Conservation (phyloP, 2,113 vertebrate genomes). For the Caranx melampygus region DNA sequence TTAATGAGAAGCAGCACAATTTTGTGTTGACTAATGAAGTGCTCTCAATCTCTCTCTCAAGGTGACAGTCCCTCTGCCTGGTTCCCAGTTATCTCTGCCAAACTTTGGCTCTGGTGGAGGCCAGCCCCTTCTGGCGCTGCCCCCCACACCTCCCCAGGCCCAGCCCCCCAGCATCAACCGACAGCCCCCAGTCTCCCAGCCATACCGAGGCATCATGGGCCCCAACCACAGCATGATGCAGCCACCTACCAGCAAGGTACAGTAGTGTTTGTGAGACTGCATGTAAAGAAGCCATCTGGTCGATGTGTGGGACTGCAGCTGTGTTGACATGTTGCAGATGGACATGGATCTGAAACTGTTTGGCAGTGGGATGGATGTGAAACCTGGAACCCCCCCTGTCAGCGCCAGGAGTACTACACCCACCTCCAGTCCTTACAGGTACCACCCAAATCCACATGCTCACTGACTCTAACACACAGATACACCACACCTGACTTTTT, state of each 20-base stretch:
- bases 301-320: conserved; percentile 1
- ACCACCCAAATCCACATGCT: conserved; percentile 33
- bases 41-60: conserved; percentile 52
- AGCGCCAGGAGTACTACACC: conserved; percentile 93
- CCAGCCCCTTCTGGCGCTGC: conserved; percentile 94
- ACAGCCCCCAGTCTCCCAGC: conserved; percentile 90
- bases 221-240: conserved; percentile 94
- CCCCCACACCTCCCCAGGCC: conserved; percentile 90
- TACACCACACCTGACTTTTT: no score
- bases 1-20: not conserved
- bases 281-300: not conserved
- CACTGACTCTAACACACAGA: not conserved
- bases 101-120: conserved; percentile 94
- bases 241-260: conserved; percentile 91
- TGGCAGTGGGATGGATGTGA: conserved; percentile 94
- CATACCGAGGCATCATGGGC: conserved; percentile 92
- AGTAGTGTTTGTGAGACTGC: not conserved
- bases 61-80: conserved; percentile 93
- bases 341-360: conserved; percentile 98
- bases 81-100: conserved; percentile 93
- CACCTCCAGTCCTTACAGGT: conserved; percentile 98
- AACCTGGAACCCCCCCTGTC: conserved; percentile 95
- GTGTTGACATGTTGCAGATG: conserved; percentile 84
- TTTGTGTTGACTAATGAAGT: not conserved
- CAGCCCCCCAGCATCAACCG: conserved; percentile 91